Evolutionary conservation across 2,888 invertebrate genomes (phyloP), one percentile per base, ranked within the genome.

Genomic region (Matsumyia berberina): DNA sequence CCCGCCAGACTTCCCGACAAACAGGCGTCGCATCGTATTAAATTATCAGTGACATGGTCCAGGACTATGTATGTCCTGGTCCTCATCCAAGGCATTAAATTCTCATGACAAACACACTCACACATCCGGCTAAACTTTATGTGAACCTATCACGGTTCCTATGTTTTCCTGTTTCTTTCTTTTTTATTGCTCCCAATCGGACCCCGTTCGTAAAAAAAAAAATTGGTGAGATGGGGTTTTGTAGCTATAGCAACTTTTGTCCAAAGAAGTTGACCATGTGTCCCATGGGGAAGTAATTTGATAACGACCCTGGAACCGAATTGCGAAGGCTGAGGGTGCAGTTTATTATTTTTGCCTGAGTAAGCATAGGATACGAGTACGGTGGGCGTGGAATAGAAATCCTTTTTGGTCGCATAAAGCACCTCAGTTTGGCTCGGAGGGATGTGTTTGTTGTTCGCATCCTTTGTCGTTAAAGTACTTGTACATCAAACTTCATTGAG

Each of bases 1-100:
- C 29, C 39, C 35, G 12, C 53, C 44, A 53, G 53, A 31, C 55
- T 29, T 31, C 11, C 69, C 62, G 81, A 76, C 81, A 77, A 66
- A 64, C 76, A 66, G 81, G 81, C 81, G 81, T 76, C 81, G 51
- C 49, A 64, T 53, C 42, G 37, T 64, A 70, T 81, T 81, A 70
- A 76, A 57, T 67, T 69, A 81, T 81, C 80, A 70, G 64, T 58
- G 64, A 70, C 64, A 58, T 76, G 49, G 57, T 64, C 49, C 49
- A 35, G 76, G 67, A 53, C 67, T 49, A 8, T 19, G 24, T 49
- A 8, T 19, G 24, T 24, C 4, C 24, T 24, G 24, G 29, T 46
- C 24, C 51, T 44, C n/a, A 15, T 29, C 9, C 33, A 46, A 51
- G 6, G 5, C 2, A 24, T 4, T n/a, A n/a, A n/a, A 29, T 51